Percentiles rank a stretch among this genome's conserved stretches.
Evolutionary conservation across 2,797 vertebrate genomes (phyloP).

Genomic region (Ciconia nigra): DNA sequence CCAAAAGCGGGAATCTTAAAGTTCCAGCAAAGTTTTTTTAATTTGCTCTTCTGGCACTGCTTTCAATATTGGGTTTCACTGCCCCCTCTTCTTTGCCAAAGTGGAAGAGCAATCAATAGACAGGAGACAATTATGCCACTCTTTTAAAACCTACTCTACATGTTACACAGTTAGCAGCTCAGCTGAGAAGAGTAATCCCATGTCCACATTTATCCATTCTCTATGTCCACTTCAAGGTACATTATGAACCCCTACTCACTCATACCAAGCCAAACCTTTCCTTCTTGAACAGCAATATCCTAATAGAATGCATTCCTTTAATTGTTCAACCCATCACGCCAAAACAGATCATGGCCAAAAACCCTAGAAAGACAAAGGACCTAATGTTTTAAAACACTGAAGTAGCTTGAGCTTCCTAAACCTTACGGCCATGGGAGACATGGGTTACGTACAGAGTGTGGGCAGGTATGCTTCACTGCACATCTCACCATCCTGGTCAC

Average conservation of each 20-base stretch:
- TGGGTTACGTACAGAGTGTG: neutral
- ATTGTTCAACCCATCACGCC: neutral
- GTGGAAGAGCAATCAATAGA: neutral
- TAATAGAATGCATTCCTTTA: neutral
- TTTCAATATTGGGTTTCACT: neutral
- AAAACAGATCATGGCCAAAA: neutral
- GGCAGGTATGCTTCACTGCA: neutral
- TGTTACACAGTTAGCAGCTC: neutral
- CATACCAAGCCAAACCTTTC: neutral
- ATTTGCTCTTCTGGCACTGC: neutral
- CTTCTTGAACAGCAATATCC: neutral
- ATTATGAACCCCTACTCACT: neutral
- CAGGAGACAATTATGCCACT: neutral
- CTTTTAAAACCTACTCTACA: neutral
- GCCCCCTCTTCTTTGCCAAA: neutral
- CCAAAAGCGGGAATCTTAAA: neutral
- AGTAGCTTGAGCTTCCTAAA: neutral
- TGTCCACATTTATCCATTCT: neutral
- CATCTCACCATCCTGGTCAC: neutral
- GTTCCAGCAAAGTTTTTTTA: neutral
- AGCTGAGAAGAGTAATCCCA: neutral
- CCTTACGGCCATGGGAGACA: neutral
- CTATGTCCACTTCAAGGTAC: neutral
- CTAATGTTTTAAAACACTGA: neutral
- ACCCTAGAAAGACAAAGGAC: neutral